These are phyloP conservation scores for Quadroppia sp. DNA, from an alignment of 2,888 invertebrate genomes.

Conservation along the genomic window DNA sequence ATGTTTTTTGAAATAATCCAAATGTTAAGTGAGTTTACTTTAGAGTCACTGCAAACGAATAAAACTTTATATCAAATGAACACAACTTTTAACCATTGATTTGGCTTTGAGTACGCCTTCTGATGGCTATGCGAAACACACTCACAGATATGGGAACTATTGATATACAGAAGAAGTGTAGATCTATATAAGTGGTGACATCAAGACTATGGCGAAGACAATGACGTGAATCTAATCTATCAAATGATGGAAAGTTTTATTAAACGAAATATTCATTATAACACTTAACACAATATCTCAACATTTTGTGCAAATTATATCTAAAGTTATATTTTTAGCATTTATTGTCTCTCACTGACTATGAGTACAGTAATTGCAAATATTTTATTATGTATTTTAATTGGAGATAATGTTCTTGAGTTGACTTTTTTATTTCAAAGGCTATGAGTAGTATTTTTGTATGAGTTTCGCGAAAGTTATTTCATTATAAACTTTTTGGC, in stretches of 20 bases:
- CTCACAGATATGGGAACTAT: background rate
- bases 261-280: background rate
- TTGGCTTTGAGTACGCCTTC: background rate
- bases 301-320: no score
- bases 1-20: background rate
- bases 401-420: no score
- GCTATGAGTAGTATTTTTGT: background rate
- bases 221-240: slow-evolving; percentile 17
- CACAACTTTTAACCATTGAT: slow-evolving; percentile 27
- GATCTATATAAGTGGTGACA: slow-evolving; percentile 23
- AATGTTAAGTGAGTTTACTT: slow-evolving; percentile 5
- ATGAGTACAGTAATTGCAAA: no score
- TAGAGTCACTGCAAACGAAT: background rate
- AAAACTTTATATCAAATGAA: background rate
- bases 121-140: slow-evolving; percentile 1
- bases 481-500: background rate
- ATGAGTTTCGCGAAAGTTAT: background rate
- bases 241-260: slow-evolving; percentile 26
- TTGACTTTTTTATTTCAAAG: background rate
- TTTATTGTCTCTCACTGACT: no score
- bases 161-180: slow-evolving; percentile 1
- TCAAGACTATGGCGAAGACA: slow-evolving; percentile 16
- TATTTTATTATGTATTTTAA: no score
- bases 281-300: background rate
- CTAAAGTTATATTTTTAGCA: no score